Percentiles rank a stretch among this genome's conserved stretches.
These are phyloP conservation scores for Luscinia megarhynchos DNA, from an alignment of 2,797 vertebrate genomes.

Conservation along the genomic window DNA sequence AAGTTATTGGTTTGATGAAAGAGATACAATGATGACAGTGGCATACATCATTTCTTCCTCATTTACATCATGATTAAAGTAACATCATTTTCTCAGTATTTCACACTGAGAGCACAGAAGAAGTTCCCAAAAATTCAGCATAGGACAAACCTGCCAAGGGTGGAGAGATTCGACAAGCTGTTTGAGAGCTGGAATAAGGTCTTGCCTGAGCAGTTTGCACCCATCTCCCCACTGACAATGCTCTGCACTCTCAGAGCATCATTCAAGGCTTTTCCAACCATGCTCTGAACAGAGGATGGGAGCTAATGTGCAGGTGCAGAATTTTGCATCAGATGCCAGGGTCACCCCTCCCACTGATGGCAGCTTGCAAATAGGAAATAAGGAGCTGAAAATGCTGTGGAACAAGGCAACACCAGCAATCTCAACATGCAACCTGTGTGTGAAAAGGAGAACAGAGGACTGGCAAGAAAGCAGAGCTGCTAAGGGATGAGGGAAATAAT, in stretches of 20 bases:
- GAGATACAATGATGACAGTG: neutral
- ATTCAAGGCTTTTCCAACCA: neutral
- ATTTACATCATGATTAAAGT: neutral
- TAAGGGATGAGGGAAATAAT: neutral
- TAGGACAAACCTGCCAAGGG: neutral
- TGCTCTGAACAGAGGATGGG: neutral
- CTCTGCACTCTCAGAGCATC: accelerated
- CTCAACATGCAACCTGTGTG: neutral
- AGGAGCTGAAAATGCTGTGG: neutral
- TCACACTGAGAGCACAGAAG: neutral
- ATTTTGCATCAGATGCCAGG: neutral
- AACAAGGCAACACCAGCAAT: neutral
- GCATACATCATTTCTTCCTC: neutral
- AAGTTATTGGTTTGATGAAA: neutral
- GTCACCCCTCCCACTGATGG: neutral
- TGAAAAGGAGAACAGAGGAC: neutral
- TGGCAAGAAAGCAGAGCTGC: neutral
- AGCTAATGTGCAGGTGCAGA: neutral
- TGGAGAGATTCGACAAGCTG: neutral
- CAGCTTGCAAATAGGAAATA: neutral
- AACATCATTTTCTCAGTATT: neutral
- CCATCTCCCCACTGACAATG: neutral
- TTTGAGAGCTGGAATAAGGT: neutral
- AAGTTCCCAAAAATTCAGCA: neutral
- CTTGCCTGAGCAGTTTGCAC: neutral